A percentile compares a stretch with the other conserved stretches of the same genome.
Evolutionary conservation across 2,797 vertebrate species (phyloP).

Genomic region (Sarcoramphus papa): DNA sequence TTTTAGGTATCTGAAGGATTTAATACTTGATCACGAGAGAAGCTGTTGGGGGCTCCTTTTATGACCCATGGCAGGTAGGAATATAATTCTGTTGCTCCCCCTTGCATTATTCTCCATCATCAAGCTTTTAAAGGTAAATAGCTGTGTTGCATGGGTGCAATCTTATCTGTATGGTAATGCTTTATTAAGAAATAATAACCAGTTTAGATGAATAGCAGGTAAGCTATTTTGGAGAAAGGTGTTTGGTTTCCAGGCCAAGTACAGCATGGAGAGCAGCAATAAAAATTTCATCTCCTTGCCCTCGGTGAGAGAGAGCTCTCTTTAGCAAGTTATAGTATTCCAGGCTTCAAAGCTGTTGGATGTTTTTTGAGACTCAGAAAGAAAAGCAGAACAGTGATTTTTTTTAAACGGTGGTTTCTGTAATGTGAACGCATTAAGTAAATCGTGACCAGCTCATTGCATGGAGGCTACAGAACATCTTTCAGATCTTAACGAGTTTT

Average conservation of each 20-base stretch:
- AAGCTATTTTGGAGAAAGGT: not conserved
- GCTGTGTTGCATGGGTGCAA: not conserved
- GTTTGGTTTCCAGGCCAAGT: not conserved
- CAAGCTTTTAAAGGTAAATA: constrained; percentile 2
- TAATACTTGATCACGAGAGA: constrained; percentile 20
- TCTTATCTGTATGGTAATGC: not conserved
- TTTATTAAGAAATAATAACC: constrained; percentile 10
- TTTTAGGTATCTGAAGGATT: constrained; percentile 48
- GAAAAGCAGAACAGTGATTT: not conserved
- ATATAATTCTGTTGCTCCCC: constrained; percentile 1
- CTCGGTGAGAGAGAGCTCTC: not conserved
- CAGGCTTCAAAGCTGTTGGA: not conserved
- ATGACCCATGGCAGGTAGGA: not conserved
- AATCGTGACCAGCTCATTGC: not conserved
- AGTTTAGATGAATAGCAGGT: not conserved
- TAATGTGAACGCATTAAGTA: rapidly evolving
- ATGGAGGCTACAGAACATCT: not conserved
- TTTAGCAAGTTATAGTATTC: not conserved
- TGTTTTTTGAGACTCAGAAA: not conserved
- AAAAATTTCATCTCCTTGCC: not conserved
- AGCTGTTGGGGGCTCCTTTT: constrained; percentile 36
- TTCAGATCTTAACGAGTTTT: not conserved
- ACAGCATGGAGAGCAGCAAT: not conserved
- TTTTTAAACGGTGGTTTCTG: not conserved
- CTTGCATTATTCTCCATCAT: not conserved